Base-by-base conservation (phyloP, 1,140 invertebrate species). In the Drosophila lini region DNA sequence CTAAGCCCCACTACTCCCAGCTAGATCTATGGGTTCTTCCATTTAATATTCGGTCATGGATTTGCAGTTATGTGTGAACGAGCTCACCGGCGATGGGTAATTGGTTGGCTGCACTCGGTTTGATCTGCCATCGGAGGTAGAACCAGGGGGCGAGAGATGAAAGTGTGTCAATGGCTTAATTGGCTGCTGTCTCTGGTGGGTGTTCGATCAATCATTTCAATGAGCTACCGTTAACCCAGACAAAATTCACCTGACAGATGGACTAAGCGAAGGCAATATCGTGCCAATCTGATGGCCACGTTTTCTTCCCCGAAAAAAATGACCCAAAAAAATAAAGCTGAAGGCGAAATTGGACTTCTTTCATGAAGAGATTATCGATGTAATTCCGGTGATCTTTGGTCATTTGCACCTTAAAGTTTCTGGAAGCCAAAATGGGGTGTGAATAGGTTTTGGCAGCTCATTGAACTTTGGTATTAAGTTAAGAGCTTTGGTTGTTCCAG, bases 151-250 rank as follows among this genome's bases (percentile, higher is more conserved):
- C 45, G 40, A 38, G 28, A 50, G 38, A 59, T 58, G 67, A 78
- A 86, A 89, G 77, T 89, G 64, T 89, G 84, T 90, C 84, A 90
- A 48, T 89, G 67, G 57, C 75, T 82, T 88, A 86, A 86, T 86
- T 82, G 80, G 65, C 61, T 60, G 83, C 61, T 67, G 82, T 65
- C 47, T 60, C 16, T 70, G 56, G 42, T 62, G 62, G 57, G 57
- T 63, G 69, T 74, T 58, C 76, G 67, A 88, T 86, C 83, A 79
- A 86, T 85, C 82, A 88, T 67, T 73, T 71, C 50, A 45, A 32
- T 7, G 31, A 50, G 53, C 69, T 71, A 31, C 69, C 67, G 69
- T 73, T 75, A 75, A 25, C 9, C 16, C 0, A 11, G 41, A 15
- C 53, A n/a, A 28, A 34, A 59, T 62, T 45, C 53, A 77, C 42